Evolutionary conservation across 23 tunicate species (phyloP).

Genomic region (Halocynthia roretzi): DNA sequence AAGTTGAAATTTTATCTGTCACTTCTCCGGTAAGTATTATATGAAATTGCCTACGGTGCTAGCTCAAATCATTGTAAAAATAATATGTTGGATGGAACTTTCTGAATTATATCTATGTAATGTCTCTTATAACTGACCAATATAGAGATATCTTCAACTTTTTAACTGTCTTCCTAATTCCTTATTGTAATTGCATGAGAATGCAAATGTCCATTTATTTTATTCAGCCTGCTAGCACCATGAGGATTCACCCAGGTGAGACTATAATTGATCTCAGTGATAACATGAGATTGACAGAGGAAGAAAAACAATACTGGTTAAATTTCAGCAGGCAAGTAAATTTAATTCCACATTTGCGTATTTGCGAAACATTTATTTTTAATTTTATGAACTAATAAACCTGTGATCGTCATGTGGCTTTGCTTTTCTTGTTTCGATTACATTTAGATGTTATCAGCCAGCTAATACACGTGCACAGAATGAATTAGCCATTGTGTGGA

Average conservation of each 20-base stretch:
- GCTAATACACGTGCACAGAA: not conserved
- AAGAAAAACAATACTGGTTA: constrained; percentile 16
- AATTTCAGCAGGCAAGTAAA: constrained; percentile 13
- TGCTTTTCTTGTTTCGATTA: too few species aligned
- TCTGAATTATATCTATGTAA: not conserved
- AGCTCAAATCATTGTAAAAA: too few species aligned
- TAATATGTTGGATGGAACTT: not conserved
- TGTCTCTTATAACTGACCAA: not conserved
- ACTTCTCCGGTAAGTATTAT: not conserved
- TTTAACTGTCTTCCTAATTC: too few species aligned
- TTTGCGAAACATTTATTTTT: not conserved
- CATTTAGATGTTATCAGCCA: too few species aligned
- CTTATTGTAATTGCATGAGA: too few species aligned
- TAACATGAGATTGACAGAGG: constrained; percentile 23
- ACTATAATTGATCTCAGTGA: constrained; percentile 16
- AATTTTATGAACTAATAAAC: too few species aligned
- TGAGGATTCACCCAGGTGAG: not conserved
- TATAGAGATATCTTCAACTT: too few species aligned
- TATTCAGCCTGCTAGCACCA: too few species aligned
- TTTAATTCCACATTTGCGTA: not conserved
- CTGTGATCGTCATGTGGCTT: too few species aligned
- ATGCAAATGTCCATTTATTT: too few species aligned
- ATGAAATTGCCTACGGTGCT: not conserved
- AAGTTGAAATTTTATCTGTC: constrained; percentile 4
- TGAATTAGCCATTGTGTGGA: not conserved